phyloP scores from a whole-genome alignment of 2,797 vertebrate species.

The Premnoplex brunnescens region DNA sequence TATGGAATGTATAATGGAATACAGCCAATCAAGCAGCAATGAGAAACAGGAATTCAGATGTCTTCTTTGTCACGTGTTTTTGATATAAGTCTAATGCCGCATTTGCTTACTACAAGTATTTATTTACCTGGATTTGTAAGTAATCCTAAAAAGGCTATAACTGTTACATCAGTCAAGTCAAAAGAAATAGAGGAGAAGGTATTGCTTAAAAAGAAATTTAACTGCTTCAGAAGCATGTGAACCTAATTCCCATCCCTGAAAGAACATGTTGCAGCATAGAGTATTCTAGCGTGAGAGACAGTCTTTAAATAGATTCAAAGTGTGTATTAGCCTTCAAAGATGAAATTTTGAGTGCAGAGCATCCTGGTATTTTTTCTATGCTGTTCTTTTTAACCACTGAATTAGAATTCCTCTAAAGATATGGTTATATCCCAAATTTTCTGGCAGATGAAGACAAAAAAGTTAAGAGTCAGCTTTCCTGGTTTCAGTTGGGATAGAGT shows the following conservation, averaged over 20 bases:
- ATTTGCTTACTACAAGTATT: not conserved
- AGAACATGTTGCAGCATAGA: not conserved
- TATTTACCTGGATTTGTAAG: not conserved
- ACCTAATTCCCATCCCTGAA: not conserved
- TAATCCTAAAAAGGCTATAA: not conserved
- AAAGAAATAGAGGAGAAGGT: not conserved
- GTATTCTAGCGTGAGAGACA: not conserved
- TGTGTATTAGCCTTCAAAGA: not conserved
- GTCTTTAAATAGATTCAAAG: not conserved
- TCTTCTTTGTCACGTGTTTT: constrained; percentile 19
- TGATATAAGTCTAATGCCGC: not conserved
- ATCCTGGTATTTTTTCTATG: not conserved
- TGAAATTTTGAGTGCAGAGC: not conserved
- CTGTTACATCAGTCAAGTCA: not conserved
- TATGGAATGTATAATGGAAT: constrained; percentile 41
- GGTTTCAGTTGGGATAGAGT: not conserved
- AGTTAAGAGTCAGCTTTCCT: not conserved
- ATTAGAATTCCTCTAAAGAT: not conserved
- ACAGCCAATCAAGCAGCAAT: constrained; percentile 67
- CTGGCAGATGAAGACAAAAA: not conserved
- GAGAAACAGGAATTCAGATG: constrained; percentile 68
- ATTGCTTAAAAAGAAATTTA: not conserved
- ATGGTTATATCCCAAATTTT: not conserved
- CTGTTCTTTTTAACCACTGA: not conserved
- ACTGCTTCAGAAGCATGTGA: not conserved